These are phyloP conservation scores for Dinomys branickii DNA, from an alignment of 2,113 vertebrate genomes.

Conservation along the genomic window DNA sequence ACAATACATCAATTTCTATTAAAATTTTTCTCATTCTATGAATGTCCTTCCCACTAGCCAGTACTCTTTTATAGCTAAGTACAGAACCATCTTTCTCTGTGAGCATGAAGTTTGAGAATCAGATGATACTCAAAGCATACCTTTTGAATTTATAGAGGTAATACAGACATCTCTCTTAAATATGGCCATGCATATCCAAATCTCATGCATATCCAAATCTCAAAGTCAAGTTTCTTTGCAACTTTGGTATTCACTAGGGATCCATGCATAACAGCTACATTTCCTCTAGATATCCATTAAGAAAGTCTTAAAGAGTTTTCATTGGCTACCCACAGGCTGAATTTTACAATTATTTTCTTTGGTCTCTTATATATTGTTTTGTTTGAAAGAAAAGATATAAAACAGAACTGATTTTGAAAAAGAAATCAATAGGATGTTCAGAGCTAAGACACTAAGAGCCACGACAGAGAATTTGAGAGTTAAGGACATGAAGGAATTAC, in stretches of 20 bases:
- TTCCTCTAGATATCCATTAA: neutral
- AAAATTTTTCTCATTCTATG: neutral
- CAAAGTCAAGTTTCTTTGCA: neutral
- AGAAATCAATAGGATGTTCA: slow-evolving; percentile 67
- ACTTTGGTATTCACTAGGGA: neutral
- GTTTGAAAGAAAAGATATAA: slow-evolving; percentile 64
- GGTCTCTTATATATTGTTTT: slow-evolving; percentile 46
- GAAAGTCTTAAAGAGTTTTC: slow-evolving; percentile 49
- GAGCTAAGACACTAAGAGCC: slow-evolving; percentile 34
- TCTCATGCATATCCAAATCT: slow-evolving; percentile 3
- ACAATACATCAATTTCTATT: neutral
- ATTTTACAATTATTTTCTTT: slow-evolving; percentile 40
- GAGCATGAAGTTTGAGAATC: neutral
- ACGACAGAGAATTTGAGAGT: slow-evolving; percentile 40
- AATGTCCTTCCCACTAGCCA: slow-evolving; percentile 1
- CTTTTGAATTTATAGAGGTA: neutral
- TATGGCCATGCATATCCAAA: neutral
- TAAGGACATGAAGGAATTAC: slow-evolving; percentile 64
- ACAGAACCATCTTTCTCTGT: neutral
- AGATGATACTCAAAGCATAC: neutral
- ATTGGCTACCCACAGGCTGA: slow-evolving; percentile 27
- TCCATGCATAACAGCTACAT: neutral
- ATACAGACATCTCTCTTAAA: neutral
- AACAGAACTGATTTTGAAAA: slow-evolving; percentile 64
- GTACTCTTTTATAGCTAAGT: neutral